These are phyloP conservation scores for Lycaon pictus DNA, from an alignment of 2,113 vertebrate genomes.

Conservation along the genomic window DNA sequence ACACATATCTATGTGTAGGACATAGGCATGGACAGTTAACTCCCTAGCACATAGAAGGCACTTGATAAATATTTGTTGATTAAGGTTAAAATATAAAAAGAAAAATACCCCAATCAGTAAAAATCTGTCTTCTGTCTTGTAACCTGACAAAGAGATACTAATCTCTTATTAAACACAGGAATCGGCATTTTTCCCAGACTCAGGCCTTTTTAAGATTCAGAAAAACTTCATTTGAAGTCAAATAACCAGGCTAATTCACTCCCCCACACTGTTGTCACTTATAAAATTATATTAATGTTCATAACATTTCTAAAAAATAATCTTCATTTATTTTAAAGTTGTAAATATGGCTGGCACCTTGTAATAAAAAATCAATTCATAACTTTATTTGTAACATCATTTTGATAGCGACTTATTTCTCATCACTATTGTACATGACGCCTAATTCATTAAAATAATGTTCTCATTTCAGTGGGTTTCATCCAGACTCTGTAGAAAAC, in stretches of 20 bases:
- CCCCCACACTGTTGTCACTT: neutral
- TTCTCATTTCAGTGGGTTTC: neutral
- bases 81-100: neutral
- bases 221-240: constrained; percentile 14
- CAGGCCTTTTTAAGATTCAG: neutral
- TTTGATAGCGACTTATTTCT: constrained; percentile 57
- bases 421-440: neutral
- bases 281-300: constrained; percentile 44
- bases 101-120: neutral
- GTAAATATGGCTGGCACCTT: constrained; percentile 21
- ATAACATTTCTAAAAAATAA: constrained; percentile 59
- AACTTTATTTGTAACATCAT: constrained; percentile 45
- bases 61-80: neutral
- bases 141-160: neutral
- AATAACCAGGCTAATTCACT: neutral
- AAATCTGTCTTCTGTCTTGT: constrained; percentile 52
- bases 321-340: constrained; percentile 63
- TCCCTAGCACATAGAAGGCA: neutral
- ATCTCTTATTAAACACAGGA: constrained; percentile 3
- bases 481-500: neutral
- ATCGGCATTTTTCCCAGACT: constrained; percentile 13
- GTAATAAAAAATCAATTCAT: constrained; percentile 54
- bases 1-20: neutral
- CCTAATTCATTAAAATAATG: constrained; percentile 34
- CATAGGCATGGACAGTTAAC: neutral